Evolutionary conservation across 2,113 vertebrate genomes (phyloP).

Genomic region (Climacteris rufus): DNA sequence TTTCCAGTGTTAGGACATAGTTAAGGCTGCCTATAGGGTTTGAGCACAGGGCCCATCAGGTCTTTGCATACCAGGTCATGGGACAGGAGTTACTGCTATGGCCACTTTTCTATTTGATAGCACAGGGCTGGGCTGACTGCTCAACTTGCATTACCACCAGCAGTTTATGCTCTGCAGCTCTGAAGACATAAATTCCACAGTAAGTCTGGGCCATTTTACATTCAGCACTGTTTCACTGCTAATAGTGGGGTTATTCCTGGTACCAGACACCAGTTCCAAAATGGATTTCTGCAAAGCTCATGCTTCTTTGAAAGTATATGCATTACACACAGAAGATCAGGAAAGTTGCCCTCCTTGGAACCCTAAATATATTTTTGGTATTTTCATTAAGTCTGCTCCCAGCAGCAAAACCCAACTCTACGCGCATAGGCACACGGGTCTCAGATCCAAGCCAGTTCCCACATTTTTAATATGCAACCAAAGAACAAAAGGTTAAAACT

Average conservation of each 20-base stretch:
- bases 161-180: background rate
- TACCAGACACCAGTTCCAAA: background rate
- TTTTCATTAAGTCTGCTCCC: background rate
- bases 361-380: background rate
- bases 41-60: background rate
- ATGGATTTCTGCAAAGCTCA: background rate
- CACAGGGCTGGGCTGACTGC: background rate
- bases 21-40: background rate
- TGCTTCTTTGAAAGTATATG: background rate
- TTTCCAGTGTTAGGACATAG: background rate
- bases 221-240: background rate
- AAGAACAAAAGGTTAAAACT: background rate
- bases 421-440: background rate
- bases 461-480: background rate
- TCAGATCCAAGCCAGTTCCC: background rate
- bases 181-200: background rate
- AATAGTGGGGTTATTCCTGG: background rate
- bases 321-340: background rate
- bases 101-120: background rate
- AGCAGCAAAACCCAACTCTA: background rate
- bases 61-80: rapidly evolving
- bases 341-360: background rate
- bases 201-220: background rate
- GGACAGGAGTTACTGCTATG: background rate
- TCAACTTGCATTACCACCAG: rapidly evolving